Evolutionary conservation across 2,888 invertebrate species (phyloP).

Genomic region (Thera britannica): DNA sequence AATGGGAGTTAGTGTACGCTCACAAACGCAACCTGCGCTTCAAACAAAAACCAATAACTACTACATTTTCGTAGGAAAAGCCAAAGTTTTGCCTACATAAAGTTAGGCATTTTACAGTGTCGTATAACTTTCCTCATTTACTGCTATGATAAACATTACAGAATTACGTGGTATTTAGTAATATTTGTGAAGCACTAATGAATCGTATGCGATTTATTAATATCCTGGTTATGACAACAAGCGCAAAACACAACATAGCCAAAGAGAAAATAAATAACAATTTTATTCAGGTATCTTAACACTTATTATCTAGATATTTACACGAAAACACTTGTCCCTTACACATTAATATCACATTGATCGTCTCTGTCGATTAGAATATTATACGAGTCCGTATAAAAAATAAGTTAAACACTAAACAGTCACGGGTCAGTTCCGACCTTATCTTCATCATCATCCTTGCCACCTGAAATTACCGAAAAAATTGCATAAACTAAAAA

Average conservation of each 20-base stretch:
- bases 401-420: slow-evolving; percentile 54
- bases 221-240: slow-evolving; percentile 3
- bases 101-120: too few relatives aligned
- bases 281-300: slow-evolving; percentile 69
- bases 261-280: slow-evolving; percentile 68
- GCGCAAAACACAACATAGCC: slow-evolving; percentile 56
- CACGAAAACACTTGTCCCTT: slow-evolving; percentile 71
- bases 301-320: slow-evolving; percentile 75
- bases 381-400: slow-evolving; percentile 52
- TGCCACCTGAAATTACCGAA: slow-evolving; percentile 80
- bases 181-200: neutral
- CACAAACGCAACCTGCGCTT: neutral
- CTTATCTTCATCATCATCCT: slow-evolving; percentile 80
- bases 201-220: neutral
- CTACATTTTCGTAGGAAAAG: too few relatives aligned
- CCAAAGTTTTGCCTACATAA: too few relatives aligned
- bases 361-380: slow-evolving; percentile 75
- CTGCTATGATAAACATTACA: too few relatives aligned
- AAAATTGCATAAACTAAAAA: slow-evolving; percentile 68
- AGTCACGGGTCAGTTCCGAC: slow-evolving; percentile 76
- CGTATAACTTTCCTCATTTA: too few relatives aligned
- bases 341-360: slow-evolving; percentile 81
- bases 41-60: neutral
- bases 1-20: too few relatives aligned
- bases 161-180: too few relatives aligned